Conservation (phyloP, 2,113 vertebrate genomes). For the Strix uralensis region DNA sequence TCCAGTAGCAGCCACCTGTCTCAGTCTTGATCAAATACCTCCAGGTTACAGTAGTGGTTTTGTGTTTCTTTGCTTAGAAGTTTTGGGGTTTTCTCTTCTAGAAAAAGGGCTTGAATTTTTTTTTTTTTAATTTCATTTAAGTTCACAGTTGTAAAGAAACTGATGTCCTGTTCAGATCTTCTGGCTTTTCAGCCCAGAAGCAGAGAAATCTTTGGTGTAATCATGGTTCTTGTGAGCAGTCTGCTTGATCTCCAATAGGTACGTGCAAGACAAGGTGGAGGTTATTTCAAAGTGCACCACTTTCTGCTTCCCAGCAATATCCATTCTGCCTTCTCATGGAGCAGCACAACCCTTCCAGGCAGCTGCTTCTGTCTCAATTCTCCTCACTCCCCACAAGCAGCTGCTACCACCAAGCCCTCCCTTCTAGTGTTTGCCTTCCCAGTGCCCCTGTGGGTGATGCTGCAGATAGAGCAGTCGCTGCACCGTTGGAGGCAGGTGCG, state of each 20-base stretch:
- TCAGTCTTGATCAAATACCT: not conserved
- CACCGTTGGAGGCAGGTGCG: accelerated
- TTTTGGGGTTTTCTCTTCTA: not conserved
- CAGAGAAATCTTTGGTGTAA: not conserved
- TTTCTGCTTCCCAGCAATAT: not conserved
- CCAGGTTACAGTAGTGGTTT: not conserved
- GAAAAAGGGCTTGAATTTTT: not conserved
- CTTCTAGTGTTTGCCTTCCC: not conserved
- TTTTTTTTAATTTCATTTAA: not conserved
- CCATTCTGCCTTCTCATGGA: not conserved
- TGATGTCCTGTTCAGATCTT: not conserved
- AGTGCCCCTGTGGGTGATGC: not conserved
- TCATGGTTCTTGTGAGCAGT: not conserved
- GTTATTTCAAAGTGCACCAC: not conserved
- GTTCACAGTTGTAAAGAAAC: not conserved
- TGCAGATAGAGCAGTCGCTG: not conserved
- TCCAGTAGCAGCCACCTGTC: not conserved
- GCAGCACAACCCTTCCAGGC: not conserved
- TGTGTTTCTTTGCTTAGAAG: not conserved
- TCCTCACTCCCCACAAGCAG: not conserved
- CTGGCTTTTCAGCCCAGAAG: not conserved
- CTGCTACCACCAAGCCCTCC: not conserved
- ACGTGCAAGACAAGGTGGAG: not conserved
- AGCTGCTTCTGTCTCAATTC: not conserved
- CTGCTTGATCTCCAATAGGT: not conserved